Conservation (phyloP, 2,113 vertebrate genomes). For the Thalassoma bifasciatum region DNA sequence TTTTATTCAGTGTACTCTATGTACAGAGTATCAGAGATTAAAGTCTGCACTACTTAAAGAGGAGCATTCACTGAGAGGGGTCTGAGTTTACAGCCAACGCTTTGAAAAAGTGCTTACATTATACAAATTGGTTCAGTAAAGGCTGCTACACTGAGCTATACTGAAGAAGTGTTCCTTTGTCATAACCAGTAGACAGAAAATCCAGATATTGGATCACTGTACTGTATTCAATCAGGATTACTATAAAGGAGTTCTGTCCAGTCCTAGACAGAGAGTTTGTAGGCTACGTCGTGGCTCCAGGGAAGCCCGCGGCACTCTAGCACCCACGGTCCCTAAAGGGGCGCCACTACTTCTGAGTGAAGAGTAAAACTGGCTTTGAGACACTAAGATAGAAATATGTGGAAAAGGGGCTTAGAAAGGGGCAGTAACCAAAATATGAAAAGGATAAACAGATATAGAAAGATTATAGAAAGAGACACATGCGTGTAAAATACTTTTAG, state of each 20-base stretch:
- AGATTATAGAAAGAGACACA: slow-evolving; percentile 4
- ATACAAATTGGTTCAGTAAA: slow-evolving; percentile 8
- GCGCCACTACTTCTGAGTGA: slow-evolving; percentile 65
- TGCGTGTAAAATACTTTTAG: not conserved
- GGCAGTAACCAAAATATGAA: slow-evolving; percentile 9
- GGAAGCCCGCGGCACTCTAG: slow-evolving; percentile 80
- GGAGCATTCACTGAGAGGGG: not conserved
- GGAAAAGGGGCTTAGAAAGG: slow-evolving; percentile 38
- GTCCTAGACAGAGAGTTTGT: slow-evolving; percentile 76
- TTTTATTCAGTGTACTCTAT: slow-evolving; percentile 21
- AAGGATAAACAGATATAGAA: slow-evolving; percentile 25
- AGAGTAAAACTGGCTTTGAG: slow-evolving; percentile 75
- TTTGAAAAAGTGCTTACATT: not conserved
- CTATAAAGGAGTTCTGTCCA: slow-evolving; percentile 72
- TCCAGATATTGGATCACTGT: slow-evolving; percentile 53
- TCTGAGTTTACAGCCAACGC: not conserved
- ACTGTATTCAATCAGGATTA: slow-evolving; percentile 74
- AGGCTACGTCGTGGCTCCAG: slow-evolving; percentile 76
- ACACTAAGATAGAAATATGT: slow-evolving; percentile 61
- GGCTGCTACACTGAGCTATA: slow-evolving; percentile 12
- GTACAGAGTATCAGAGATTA: slow-evolving; percentile 28
- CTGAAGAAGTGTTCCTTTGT: slow-evolving; percentile 36
- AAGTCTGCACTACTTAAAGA: slow-evolving; percentile 29
- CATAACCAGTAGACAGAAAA: slow-evolving; percentile 43
- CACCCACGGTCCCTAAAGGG: slow-evolving; percentile 75